Conservation (phyloP, 2,888 invertebrate species). For the Theretra japonica region DNA sequence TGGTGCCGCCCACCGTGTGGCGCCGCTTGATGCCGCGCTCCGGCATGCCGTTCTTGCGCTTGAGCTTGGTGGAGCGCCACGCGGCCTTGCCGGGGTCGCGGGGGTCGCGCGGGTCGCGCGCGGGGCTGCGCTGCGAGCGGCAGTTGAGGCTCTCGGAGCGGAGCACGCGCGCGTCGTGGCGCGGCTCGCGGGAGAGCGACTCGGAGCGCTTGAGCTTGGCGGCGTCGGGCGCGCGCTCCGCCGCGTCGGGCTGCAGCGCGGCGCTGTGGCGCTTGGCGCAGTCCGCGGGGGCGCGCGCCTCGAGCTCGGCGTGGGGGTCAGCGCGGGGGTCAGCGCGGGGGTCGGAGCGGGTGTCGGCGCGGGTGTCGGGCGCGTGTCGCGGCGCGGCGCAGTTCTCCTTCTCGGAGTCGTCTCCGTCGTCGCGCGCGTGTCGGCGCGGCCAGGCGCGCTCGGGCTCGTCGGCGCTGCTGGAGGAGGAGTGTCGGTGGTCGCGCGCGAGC, state of each 20-base stretch:
- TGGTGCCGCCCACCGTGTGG: constrained; percentile 97
- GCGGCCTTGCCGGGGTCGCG: constrained; percentile 83
- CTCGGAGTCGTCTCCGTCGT: constrained; percentile 72
- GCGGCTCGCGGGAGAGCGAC: constrained; percentile 85
- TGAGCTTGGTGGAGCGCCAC: constrained; percentile 86
- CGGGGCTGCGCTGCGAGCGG: constrained; percentile 57
- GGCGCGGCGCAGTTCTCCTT: constrained; percentile 79
- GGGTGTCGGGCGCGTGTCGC: constrained; percentile 88
- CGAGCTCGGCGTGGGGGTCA: constrained; percentile 49
- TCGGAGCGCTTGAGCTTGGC: constrained; percentile 84
- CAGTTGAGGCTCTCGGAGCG: constrained; percentile 87
- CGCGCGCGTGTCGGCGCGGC: constrained; percentile 49
- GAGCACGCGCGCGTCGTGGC: constrained; percentile 81
- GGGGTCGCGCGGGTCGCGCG: constrained; percentile 46
- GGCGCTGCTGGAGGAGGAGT: constrained; percentile 66
- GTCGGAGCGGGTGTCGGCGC: constrained; percentile 75
- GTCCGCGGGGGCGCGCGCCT: constrained; percentile 45
- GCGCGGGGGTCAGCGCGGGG: constrained; percentile 77
- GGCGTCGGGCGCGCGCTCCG: constrained; percentile 47
- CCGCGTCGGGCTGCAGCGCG: constrained; percentile 50
- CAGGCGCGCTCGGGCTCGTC: constrained; percentile 65
- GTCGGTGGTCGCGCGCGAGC: constrained; percentile 74
- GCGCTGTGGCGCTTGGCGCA: constrained; percentile 60
- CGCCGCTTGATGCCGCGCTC: constrained; percentile 93
- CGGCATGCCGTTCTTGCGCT: constrained; percentile 91